phyloP scores from a whole-genome alignment of 92 coral and sea anemone species.

The Palythoa caribaeorum region DNA sequence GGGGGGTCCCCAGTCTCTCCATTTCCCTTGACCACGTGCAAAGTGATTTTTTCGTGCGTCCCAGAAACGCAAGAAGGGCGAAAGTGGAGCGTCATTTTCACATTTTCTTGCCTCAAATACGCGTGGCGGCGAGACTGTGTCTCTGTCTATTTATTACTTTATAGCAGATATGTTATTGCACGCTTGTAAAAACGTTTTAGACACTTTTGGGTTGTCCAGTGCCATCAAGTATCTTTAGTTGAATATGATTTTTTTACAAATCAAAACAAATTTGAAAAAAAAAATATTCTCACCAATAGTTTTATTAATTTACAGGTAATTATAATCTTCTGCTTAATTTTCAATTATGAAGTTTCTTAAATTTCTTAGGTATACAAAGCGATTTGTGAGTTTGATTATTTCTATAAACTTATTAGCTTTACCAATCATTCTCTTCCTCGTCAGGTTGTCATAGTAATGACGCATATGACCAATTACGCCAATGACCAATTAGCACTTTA shows the following conservation, averaged over 20 bases:
- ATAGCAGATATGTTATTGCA: too few relatives aligned
- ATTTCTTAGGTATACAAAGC: too few relatives aligned
- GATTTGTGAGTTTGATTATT: too few relatives aligned
- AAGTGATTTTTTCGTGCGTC: too few relatives aligned
- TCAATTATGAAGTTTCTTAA: too few relatives aligned
- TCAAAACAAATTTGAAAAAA: neutral
- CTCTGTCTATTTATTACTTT: neutral
- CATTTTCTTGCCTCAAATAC: neutral
- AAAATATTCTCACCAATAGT: neutral
- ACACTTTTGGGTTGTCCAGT: neutral
- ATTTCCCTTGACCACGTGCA: too few relatives aligned
- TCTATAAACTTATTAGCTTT: too few relatives aligned
- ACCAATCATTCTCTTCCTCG: neutral
- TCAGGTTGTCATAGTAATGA: constrained; percentile 89
- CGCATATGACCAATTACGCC: constrained; percentile 98
- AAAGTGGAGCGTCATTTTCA: neutral
- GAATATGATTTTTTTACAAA: neutral
- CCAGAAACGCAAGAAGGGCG: too few relatives aligned
- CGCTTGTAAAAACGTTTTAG: neutral
- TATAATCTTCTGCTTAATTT: too few relatives aligned
- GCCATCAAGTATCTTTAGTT: neutral
- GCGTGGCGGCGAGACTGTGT: too few relatives aligned
- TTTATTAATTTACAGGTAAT: neutral
- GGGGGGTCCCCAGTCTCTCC: too few relatives aligned
- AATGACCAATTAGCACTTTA: constrained; percentile 95